Percentiles rank a stretch among this genome's conserved stretches.
Evolutionary conservation across 1,140 invertebrate genomes (phyloP).

Genomic region (Hycleus phaleratus): DNA sequence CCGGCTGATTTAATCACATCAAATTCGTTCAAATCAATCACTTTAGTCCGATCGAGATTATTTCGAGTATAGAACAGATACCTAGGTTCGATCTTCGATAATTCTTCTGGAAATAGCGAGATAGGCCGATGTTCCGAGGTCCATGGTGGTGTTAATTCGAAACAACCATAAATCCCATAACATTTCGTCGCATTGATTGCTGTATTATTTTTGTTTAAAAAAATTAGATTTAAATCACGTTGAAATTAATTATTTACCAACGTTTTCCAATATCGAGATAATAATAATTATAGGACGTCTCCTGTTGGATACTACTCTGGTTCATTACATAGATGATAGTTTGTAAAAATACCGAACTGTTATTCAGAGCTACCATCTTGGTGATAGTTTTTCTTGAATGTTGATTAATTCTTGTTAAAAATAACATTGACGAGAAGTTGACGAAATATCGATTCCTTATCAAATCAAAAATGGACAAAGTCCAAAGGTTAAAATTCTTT

Average conservation of each 20-base stretch:
- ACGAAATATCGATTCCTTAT: slow-evolving; percentile 2
- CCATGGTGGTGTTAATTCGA: slow-evolving; percentile 73
- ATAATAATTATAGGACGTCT: slow-evolving; percentile 37
- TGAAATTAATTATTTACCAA: slow-evolving; percentile 14
- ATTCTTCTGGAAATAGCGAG: slow-evolving; percentile 63
- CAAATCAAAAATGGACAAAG: slow-evolving; percentile 10
- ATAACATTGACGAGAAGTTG: slow-evolving; percentile 4
- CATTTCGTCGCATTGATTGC: slow-evolving; percentile 50
- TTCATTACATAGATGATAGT: slow-evolving; percentile 34
- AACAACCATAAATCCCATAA: slow-evolving; percentile 75
- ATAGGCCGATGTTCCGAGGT: slow-evolving; percentile 66
- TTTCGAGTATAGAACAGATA: slow-evolving; percentile 49
- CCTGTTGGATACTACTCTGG: slow-evolving; percentile 35
- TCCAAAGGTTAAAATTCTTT: slow-evolving; percentile 6
- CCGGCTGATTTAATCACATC: slow-evolving; percentile 51
- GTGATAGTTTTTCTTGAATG: slow-evolving; percentile 1
- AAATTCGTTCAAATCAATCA: slow-evolving; percentile 55
- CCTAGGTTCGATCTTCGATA: slow-evolving; percentile 42
- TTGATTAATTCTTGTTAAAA: slow-evolving; percentile 9
- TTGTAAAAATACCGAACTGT: slow-evolving; percentile 23
- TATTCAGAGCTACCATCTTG: slow-evolving; percentile 20
- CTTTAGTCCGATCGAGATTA: slow-evolving; percentile 46
- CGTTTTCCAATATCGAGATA: slow-evolving; percentile 36
- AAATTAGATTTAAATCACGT: not conserved
- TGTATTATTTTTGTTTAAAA: slow-evolving; percentile 18